Evolutionary conservation across 2,888 invertebrate genomes (phyloP).

Genomic region (Axea sp.): DNA sequence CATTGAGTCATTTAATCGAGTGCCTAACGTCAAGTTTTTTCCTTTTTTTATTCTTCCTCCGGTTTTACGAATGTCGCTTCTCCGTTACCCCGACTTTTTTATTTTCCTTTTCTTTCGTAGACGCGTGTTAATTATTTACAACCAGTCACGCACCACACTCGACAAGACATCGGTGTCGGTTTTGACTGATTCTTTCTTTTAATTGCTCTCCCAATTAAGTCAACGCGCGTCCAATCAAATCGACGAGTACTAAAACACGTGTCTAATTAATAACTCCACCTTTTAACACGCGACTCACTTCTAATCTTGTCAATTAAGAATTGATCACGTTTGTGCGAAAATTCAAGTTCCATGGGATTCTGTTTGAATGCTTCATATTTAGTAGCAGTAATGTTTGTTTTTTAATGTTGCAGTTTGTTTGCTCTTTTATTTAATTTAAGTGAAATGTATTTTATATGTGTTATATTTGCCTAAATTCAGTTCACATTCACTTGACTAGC

Average conservation of each 20-base stretch:
- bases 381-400: no score
- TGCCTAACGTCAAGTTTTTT: constrained; percentile 25
- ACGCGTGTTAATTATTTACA: constrained; percentile 64
- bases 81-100: constrained; percentile 6
- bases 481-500: no score
- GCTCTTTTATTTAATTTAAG: no score
- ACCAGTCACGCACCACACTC: constrained; percentile 47
- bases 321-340: constrained; percentile 49
- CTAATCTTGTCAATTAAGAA: constrained; percentile 51
- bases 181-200: constrained; percentile 70
- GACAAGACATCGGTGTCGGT: constrained; percentile 24
- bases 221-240: constrained; percentile 73
- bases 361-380: no score
- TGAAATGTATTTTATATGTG: no score
- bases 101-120: constrained; percentile 28
- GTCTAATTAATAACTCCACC: constrained; percentile 75
- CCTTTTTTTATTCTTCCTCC: constrained; percentile 2
- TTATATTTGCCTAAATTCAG: no score
- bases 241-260: constrained; percentile 71
- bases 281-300: constrained; percentile 41
- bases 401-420: no score
- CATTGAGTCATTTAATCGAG: constrained; percentile 61
- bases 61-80: constrained; percentile 20
- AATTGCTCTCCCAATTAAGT: constrained; percentile 77
- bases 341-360: no score